Conservation (phyloP, 2,888 invertebrate species). For the Amblyteles armatorius region DNA sequence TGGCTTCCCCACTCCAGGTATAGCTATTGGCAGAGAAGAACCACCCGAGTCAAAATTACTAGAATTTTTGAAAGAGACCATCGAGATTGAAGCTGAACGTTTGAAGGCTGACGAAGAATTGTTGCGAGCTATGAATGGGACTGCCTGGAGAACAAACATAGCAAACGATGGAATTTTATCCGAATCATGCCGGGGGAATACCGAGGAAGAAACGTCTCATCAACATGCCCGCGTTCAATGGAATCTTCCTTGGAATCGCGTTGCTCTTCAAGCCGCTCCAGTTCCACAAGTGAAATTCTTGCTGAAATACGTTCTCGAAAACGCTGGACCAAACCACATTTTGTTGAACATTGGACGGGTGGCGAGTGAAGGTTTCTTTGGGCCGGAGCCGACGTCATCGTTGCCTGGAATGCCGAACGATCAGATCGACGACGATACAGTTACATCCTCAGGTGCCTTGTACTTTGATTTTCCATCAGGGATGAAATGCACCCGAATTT, state of each 20-base stretch:
- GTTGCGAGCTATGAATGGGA: slow-evolving; percentile 8
- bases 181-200: background rate
- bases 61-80: slow-evolving; percentile 18
- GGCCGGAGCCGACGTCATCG: background rate
- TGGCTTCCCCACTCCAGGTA: background rate
- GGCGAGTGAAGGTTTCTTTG: background rate
- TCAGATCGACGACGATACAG: background rate
- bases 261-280: background rate
- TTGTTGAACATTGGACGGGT: background rate
- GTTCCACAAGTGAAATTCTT: slow-evolving; percentile 20
- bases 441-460: background rate
- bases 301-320: background rate
- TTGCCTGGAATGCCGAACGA: slow-evolving; percentile 11
- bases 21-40: background rate
- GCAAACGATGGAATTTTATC: background rate
- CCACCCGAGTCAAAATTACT: background rate
- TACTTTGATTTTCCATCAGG: background rate
- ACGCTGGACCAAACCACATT: background rate
- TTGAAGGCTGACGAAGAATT: slow-evolving; percentile 25
- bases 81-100: slow-evolving; percentile 2
- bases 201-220: slow-evolving; percentile 17
- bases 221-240: background rate
- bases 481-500: slow-evolving; percentile 5
- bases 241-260: background rate
- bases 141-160: background rate